These are phyloP conservation scores for Ommatoiulus sabulosus DNA, from an alignment of 2,888 invertebrate genomes.

Conservation along the genomic window DNA sequence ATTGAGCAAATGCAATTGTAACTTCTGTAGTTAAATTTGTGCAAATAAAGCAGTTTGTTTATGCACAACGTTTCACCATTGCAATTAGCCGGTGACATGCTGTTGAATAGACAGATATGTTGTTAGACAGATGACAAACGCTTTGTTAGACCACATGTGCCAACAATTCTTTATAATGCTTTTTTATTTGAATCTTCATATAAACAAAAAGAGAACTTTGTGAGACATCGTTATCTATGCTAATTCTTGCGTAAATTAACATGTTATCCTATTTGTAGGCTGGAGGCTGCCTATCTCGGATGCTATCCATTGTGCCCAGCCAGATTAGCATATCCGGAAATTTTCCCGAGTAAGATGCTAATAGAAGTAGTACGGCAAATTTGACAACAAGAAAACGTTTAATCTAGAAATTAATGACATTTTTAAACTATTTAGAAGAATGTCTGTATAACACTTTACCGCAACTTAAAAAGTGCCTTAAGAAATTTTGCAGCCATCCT, in stretches of 20 bases:
- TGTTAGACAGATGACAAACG: conserved; percentile 31
- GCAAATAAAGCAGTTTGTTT: not conserved
- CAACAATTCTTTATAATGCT: conserved; percentile 55
- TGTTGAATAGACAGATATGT: conserved; percentile 4
- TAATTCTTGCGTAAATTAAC: conserved; percentile 59
- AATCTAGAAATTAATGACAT: not conserved
- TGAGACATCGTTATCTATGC: conserved; percentile 60
- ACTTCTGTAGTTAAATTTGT: not conserved
- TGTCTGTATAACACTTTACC: conserved; percentile 51
- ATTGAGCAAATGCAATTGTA: not conserved
- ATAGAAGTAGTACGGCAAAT: not conserved
- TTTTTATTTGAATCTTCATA: conserved; percentile 54
- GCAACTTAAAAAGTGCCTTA: conserved; percentile 42
- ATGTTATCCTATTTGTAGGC: conserved; percentile 67
- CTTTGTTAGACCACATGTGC: not conserved
- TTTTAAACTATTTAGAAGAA: conserved; percentile 34
- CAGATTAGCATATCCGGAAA: conserved; percentile 78
- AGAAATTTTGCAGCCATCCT: conserved; percentile 49
- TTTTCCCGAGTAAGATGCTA: conserved; percentile 71
- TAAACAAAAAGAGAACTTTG: not conserved
- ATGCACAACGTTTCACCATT: not conserved
- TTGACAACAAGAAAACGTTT: not conserved
- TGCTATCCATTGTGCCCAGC: conserved; percentile 79
- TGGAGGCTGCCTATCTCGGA: conserved; percentile 78
- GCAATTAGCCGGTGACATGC: not conserved